phyloP scores from a whole-genome alignment of 2,797 vertebrate genomes.

The Sebastes dallii region DNA sequence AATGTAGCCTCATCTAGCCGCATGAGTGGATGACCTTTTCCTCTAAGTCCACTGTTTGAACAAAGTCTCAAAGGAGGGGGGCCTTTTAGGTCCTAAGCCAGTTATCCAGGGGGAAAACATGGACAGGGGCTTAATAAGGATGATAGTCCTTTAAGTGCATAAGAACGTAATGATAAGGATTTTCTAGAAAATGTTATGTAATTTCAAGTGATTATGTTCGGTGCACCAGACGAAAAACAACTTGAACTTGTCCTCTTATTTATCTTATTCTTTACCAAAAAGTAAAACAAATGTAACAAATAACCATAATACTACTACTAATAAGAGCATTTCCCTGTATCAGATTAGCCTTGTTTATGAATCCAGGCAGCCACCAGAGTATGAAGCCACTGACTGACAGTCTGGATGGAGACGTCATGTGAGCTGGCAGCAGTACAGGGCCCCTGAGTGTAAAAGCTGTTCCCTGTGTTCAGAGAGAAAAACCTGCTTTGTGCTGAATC shows the following conservation, averaged over 20 bases:
- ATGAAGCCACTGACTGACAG: constrained; percentile 24
- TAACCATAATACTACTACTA: background rate
- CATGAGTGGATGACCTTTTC: constrained; percentile 32
- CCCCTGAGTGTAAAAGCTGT: constrained; percentile 49
- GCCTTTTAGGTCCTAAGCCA: constrained; percentile 68
- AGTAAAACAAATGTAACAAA: background rate
- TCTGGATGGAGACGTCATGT: constrained; percentile 57
- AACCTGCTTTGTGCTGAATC: constrained; percentile 60
- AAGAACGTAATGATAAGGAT: background rate
- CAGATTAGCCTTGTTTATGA: background rate
- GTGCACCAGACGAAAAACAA: background rate
- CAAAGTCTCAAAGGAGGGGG: constrained; percentile 45
- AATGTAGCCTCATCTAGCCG: background rate
- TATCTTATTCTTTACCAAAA: background rate
- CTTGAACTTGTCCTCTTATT: fast-evolving
- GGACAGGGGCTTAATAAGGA: constrained; percentile 37
- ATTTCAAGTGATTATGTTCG: background rate
- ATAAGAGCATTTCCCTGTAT: background rate
- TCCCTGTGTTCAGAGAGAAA: constrained; percentile 44
- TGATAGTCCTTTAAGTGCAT: constrained; percentile 61
- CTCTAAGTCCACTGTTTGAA: constrained; percentile 64
- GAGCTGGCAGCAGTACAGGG: constrained; percentile 54
- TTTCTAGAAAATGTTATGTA: background rate
- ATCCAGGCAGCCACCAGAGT: background rate
- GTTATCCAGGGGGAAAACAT: constrained; percentile 24